Evolutionary conservation across 2,113 vertebrate species (phyloP).

Genomic region (Furnarius figulus): DNA sequence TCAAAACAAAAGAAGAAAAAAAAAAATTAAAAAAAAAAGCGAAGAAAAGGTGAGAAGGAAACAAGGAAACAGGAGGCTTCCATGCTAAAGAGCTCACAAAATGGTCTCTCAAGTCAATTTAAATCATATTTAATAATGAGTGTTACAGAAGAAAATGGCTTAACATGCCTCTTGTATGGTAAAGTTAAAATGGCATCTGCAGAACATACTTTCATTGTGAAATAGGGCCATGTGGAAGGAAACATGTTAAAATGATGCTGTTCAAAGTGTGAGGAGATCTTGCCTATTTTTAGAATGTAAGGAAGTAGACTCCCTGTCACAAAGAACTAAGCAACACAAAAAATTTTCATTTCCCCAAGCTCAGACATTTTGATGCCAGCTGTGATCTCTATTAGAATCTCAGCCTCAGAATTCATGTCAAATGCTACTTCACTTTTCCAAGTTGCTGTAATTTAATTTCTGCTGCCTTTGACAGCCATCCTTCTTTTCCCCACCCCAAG

Average conservation of each 20-base stretch:
- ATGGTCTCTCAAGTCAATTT: background rate
- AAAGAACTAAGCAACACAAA: constrained; percentile 1
- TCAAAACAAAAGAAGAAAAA: too few species aligned
- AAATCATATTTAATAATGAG: background rate
- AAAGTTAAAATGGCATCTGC: background rate
- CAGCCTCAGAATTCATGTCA: background rate
- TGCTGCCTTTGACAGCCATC: background rate
- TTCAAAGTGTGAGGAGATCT: background rate
- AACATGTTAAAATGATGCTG: background rate
- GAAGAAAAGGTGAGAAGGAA: background rate
- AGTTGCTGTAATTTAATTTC: background rate
- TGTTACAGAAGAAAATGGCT: background rate
- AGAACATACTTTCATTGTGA: background rate
- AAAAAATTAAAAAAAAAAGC: background rate
- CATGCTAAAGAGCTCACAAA: background rate
- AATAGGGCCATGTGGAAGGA: background rate
- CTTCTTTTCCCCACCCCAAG: rapidly evolving
- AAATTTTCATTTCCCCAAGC: background rate
- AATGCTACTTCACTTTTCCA: background rate
- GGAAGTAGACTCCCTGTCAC: background rate
- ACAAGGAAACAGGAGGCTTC: background rate
- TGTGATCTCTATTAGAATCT: background rate
- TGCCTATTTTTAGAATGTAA: background rate
- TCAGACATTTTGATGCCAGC: background rate
- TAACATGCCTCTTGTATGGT: background rate